Evolutionary conservation across 1,140 invertebrate species (phyloP), one percentile per base, ranked within the genome.

Genomic region (Drosophila sucinea): DNA sequence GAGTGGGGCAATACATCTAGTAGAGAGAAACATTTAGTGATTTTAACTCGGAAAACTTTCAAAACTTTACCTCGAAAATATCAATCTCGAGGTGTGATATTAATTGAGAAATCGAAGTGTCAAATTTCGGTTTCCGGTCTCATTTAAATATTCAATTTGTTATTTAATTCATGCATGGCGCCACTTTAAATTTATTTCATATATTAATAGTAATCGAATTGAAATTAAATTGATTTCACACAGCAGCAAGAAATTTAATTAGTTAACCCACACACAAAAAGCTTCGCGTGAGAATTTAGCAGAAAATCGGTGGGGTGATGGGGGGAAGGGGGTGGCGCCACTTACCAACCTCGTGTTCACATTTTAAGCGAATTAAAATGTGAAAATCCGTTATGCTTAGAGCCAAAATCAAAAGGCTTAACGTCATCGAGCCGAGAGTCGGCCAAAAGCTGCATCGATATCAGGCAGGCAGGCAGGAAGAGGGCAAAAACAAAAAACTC

Each of bases 311-410:
- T 5, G 1, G 35, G 40, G 61, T 2, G 17, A 17, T 17, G 17
- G 33, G 33, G 7, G 33, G 1, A 35, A 1, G 33, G 8, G 0
- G 35, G 10, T 11, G 29, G 29, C 29, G 33, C 7, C n/a, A 10
- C 8, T 40, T 4, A 57, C 56, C 38, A 75, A 74, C 33, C 47
- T 75, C 47, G 44, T 62, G 73, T 54, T 40, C 66, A 77, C 70
- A 64, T 68, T 70, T 70, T 67, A 79, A 87, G 66, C 60, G 62
- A 87, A 79, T 87, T 87, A 82, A 79, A 79, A 67, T 67, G 32
- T 17, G 47, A 66, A 62, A 66, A 86, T 83, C 76, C 66, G 70
- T 67, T 73, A 73, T 68, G 76, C 76, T 79, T 71, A 66, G 47
- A 77, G 69, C 57, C n/a, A 29, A 57, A 82, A 86, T 81, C 71